Evolutionary conservation across 2,113 vertebrate genomes (phyloP), one percentile per base, ranked within the genome.

Genomic region (Rallus limicola): DNA sequence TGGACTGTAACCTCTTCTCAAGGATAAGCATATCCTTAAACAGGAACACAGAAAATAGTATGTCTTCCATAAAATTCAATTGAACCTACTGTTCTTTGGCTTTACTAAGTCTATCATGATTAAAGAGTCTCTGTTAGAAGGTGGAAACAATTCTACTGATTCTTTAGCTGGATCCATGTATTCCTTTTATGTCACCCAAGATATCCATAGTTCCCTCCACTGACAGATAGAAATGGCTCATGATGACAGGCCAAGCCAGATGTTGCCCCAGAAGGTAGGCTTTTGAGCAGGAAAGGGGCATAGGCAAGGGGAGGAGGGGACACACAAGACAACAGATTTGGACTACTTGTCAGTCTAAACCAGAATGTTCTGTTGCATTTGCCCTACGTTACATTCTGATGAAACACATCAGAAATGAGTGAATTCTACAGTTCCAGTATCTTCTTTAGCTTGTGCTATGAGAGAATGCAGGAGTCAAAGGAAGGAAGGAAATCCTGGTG

Each of bases 251-350:
- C 17, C 11, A 48, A 17, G 29, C 34, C 70, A 60, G 53, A 24
- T 71, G 21, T 60, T 90, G 25, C 9, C 42, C 25, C 44, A 63
- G 58, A 36, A 42, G 4, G 24, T 65, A 40, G 55, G 24, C 3
- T 67, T 80, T 67, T 77, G n/a, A 34, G 7, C 8, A 14, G 10
- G 6, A 1, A 40, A 18, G 5, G 14, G 11, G 14, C 25, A 25
- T 38, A 33, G 52, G 18, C 18, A 44, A 55, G 40, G 16, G 33
- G 28, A 21, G 24, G 9, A 7, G 13, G 44, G 15, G 17, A 23
- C 9, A 11, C 13, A 19, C 0, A 0, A 14, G 6, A 7, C 17
- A 34, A 31, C 20, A 50, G 7, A 5, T 53, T 71, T 72, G 26
- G 11, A 11, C 55, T 56, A 2, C 28, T 60, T 58, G 6, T 36